Conservation (phyloP, 2,113 vertebrate species). For the Sylvia atricapilla region DNA sequence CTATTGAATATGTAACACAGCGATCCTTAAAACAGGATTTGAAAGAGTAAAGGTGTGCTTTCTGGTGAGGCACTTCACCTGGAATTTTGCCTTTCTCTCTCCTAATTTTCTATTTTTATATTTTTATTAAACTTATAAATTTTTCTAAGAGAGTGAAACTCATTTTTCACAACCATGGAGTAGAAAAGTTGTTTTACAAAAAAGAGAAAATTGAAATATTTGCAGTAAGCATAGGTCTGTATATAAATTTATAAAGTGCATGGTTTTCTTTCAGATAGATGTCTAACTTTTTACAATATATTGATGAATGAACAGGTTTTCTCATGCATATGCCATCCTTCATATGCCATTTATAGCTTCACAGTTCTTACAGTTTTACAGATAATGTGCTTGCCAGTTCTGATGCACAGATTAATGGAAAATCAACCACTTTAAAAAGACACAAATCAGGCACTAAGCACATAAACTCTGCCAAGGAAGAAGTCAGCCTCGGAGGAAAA, state of each 20-base stretch:
- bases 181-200: neutral
- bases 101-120: too few species aligned
- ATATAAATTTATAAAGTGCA: neutral
- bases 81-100: too few species aligned
- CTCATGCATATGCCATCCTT: neutral
- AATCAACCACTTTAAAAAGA: neutral
- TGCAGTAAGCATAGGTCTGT: neutral
- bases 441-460: neutral
- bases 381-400: neutral
- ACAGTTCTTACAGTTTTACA: neutral
- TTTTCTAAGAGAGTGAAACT: too few species aligned
- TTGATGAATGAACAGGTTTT: neutral
- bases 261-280: neutral
- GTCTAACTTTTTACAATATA: neutral
- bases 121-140: too few species aligned
- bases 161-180: too few species aligned
- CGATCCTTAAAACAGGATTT: too few species aligned
- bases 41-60: too few species aligned
- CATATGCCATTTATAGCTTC: neutral
- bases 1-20: too few species aligned
- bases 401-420: neutral
- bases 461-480: neutral
- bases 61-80: too few species aligned
- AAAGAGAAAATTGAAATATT: neutral
- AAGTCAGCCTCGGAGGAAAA: neutral